Evolutionary conservation across 2,888 invertebrate species (phyloP).

Genomic region (Callinectes sapidus): DNA sequence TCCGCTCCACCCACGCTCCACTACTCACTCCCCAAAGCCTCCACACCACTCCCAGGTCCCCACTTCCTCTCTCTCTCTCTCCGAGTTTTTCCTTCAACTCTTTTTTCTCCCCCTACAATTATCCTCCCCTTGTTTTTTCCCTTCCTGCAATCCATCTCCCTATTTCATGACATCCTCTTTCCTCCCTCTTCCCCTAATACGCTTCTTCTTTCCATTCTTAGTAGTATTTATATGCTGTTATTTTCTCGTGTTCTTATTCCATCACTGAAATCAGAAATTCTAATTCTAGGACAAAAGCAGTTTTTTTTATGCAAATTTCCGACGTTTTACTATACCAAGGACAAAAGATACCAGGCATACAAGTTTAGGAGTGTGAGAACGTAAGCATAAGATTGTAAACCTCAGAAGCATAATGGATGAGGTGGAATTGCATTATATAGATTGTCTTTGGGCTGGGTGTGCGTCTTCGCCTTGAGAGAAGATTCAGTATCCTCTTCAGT

Average conservation of each 20-base stretch:
- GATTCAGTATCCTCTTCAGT: neutral
- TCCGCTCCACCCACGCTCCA: neutral
- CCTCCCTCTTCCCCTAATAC: too few species aligned
- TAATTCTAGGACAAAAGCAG: neutral
- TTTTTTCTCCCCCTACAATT: constrained; percentile 11
- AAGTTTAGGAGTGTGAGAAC: neutral
- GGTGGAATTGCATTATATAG: neutral
- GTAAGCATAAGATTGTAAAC: neutral
- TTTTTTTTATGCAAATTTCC: neutral
- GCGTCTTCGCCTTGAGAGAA: neutral
- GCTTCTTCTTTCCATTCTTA: neutral
- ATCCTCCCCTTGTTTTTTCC: neutral
- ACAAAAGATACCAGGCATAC: neutral
- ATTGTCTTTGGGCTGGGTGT: neutral
- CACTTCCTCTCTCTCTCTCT: neutral
- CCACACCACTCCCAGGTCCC: constrained; percentile 1
- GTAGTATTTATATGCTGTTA: neutral
- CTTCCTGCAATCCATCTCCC: neutral
- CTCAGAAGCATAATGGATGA: neutral
- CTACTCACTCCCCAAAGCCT: neutral
- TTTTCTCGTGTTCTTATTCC: neutral
- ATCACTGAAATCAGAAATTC: neutral
- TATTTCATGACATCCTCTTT: neutral
- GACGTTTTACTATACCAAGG: neutral
- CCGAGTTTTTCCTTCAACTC: neutral